Percentiles rank a stretch among this genome's conserved stretches.
Conservation (phyloP, 2,113 vertebrate species). For the Aegotheles bennettii region DNA sequence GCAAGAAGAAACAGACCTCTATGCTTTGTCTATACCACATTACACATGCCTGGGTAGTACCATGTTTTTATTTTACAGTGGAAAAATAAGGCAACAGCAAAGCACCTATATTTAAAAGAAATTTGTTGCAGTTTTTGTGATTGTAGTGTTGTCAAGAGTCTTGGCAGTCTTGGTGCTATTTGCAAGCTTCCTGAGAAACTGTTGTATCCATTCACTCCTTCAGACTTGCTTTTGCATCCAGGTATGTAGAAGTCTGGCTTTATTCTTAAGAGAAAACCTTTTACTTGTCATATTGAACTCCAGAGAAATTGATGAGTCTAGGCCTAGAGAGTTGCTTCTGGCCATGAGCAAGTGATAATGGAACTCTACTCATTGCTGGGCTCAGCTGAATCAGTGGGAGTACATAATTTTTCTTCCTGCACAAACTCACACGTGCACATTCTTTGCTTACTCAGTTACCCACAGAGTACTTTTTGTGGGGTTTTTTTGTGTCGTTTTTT, state of each 20-base stretch:
- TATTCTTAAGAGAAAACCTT: neutral
- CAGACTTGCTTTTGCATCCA: neutral
- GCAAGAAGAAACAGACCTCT: neutral
- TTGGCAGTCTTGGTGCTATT: neutral
- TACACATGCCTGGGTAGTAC: neutral
- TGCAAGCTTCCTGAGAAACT: neutral
- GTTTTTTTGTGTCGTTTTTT: too few relatives aligned
- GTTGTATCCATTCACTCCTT: neutral
- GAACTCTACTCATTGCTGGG: neutral
- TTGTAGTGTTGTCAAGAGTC: neutral
- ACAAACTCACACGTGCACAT: neutral
- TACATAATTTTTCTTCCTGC: neutral
- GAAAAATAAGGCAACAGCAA: neutral
- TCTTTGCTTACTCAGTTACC: conserved; percentile 31
- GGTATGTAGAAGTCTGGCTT: neutral
- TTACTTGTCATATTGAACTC: neutral
- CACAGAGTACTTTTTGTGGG: conserved; percentile 11
- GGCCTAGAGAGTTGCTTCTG: neutral
- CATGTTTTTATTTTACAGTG: neutral
- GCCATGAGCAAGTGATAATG: neutral
- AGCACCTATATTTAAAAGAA: neutral
- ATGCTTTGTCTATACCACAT: accelerated
- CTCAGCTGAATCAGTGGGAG: neutral
- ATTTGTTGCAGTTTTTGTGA: neutral
- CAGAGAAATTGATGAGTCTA: neutral